Evolutionary conservation across 2,797 vertebrate genomes (phyloP), one percentile per base, ranked within the genome.

Genomic region (Buphagus erythrorhynchus): DNA sequence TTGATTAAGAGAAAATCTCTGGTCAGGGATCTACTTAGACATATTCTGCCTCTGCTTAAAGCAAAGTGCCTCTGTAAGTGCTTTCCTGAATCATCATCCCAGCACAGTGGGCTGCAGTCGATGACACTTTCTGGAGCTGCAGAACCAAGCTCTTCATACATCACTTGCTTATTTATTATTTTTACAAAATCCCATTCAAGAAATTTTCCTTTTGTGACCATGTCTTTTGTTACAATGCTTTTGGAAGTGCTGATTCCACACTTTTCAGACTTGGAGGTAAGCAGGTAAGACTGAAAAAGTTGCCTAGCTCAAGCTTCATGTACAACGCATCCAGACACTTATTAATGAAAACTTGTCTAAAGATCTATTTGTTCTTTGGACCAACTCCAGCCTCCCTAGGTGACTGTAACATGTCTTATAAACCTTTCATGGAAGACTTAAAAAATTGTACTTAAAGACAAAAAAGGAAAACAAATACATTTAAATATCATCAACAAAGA

Each of bases 331-430:
- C 92, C 45, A 86, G 36, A 71, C 26, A 57, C 71, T 88, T 92
- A 81, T 86, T 49, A 96, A 86, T 40, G 93, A 96, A 93, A 96
- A 95, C 86, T 69, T 66, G 59, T 87, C 79, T 90, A 95, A 95
- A 95, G 22, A 94, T 46, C 81, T 96, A 46, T 52, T 84, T 95
- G 86, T 49, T 98, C 96, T 97, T 97, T 97, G 96, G 96, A 96
- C 72, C 93, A 95, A 93, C 78, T 90, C 54, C 86, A 97, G 90
- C 40, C 94, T 96, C 72, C 73, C 74, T 89, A 66, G 65, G 38
- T 87, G 90, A 95, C 92, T 94, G 86, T 54, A 92, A 79, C 61
- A 42, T 48, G 38, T 83, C 79, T 73, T 93, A 83, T n/a, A 96
- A 97, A 93, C 63, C 52, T 93, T 96, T 88, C 86, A 92, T 10